Base-by-base conservation (phyloP, 1,140 invertebrate species). In the Scylla paramamosain region DNA sequence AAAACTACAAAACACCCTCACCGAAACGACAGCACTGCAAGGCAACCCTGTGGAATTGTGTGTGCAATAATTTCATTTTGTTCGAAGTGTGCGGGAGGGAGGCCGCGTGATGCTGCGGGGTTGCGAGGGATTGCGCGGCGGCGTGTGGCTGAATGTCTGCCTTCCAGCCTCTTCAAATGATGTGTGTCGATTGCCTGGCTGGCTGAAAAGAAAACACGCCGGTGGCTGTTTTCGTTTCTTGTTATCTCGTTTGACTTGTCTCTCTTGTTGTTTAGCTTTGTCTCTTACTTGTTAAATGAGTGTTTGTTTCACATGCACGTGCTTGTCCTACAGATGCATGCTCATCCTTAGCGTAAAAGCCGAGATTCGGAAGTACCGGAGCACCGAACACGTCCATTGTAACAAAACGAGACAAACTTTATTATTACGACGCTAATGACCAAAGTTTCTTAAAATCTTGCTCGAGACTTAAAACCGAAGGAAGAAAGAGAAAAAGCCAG, bases 371-470 rank as follows among this genome's bases (percentile, higher is more conserved):
- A 77, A 77, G 67, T 77, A n/a, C 6, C 67, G 8, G 12, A 7
- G 12, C 20, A 77, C 67, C 4, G 1, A 7, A 12, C 20, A 77
- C 67, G 25, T 20, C n/a, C 12, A 77, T n/a, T 77, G 25, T 77
- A 77, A n/a, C n/a, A n/a, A n/a, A 77, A 77, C 1, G 67, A 77
- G 67, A 20, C 16, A 77, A 77, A 77, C 25, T 77, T 77, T 77
- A 77, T 77, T n/a, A 77, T n/a, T n/a, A 77, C 67, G 67, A n/a
- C 67, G 20, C 67, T 77, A 77, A 77, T 77, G 67, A 77, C 67
- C 67, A 77, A 77, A 77, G 12, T 77, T 77, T 77, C 67, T 25
- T 7, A 20, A n/a, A 77, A n/a, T 77, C 20, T 77, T n/a, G 25
- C 20, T n/a, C 12, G n/a, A 77, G n/a, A 12, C 67, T 77, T 77